Evolutionary conservation across 2,888 invertebrate species (phyloP), one percentile per base, ranked within the genome.

Genomic region (Xiphydria camelus): DNA sequence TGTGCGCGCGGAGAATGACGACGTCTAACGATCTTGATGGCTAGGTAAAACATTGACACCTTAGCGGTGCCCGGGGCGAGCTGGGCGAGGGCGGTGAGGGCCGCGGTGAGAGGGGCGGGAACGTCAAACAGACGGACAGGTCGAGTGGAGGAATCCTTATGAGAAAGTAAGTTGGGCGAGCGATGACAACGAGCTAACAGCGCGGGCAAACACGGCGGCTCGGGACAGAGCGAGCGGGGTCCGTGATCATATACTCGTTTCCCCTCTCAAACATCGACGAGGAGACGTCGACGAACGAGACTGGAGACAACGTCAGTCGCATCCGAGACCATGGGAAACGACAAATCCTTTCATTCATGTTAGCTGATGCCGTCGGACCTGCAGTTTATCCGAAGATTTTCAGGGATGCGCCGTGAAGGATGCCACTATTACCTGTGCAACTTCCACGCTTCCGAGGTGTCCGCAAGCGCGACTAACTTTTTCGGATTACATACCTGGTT

Each of bases 141-240:
- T 55, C 57, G 60, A 53, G 48, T 51, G 45, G 54, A 54, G 51
- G 58, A 53, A 62, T 66, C 59, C 57, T 64, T 63, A 68, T 61
- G 66, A 68, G 68, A 68, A 68, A 65, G 67, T 64, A 64, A 68
- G 67, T 62, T 62, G 59, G 56, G 52, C 64, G 61, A 63, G 59
- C 64, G 68, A 67, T 69, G 71, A 73, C 72, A 72, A 70, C 68
- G 72, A 70, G 72, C 72, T 69, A 72, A 72, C 71, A 72, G 59
- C 61, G 58, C 64, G 55, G 50, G 68, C 58, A 72, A 72, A 72
- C 65, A 72, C 59, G 70, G 67, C 72, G 72, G 72, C 69, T 60
- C 56, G 59, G 60, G 53, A 68, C 68, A 70, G 64, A 70, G 66
- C 60, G 52, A 45, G 49, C 57, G 57, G 54, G 53, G 51, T 45